Base-by-base conservation (phyloP, 2,797 vertebrate genomes). In the Balearica regulorum region DNA sequence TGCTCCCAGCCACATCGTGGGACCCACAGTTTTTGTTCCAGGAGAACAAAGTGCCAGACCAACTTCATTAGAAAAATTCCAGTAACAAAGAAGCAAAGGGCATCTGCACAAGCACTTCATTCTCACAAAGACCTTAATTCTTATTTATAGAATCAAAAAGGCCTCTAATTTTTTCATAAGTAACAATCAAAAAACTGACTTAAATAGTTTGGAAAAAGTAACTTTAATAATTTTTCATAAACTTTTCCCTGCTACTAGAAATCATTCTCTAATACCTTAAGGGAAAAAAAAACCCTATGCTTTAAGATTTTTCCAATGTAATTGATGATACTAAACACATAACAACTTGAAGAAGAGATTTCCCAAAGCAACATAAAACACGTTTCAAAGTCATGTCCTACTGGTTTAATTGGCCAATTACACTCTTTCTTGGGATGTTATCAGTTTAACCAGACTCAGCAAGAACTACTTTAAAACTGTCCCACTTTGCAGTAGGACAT, bases 201-300 rank as follows among this genome's bases (percentile, higher is more conserved):
- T 44, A 64, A 65, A 22, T 35, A 2, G 3, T 9, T 72, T n/a
- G 14, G 49, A 55, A 79, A 86, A 54, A 65, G 20, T 9, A 13
- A 4, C 5, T 70, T 49, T 18, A 53, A 41, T 17, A 51, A 5
- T 72, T 88, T 73, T 64, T 82, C 31, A 46, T 44, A 29, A 60
- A 39, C 11, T 24, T 81, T n/a, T 61, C 10, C 5, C 2, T 81
- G 68, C 41, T 35, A 35, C 5, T 70, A 58, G 33, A 76, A 82
- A 87, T 69, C 8, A 22, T 28, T 57, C 24, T 69, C 31, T 43
- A 80, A 41, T 20, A 48, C 6, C 5, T 29, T 20, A 26, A 80
- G 10, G 16, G 51, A 51, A 28, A 4, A 28, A 79, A 72, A 66
- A 44, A 0, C 0, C 1, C 5, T 22, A 16, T 28, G 7, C 43